Evolutionary conservation across 2,797 vertebrate species (phyloP).

Genomic region (Chaetodon trifasciatus): DNA sequence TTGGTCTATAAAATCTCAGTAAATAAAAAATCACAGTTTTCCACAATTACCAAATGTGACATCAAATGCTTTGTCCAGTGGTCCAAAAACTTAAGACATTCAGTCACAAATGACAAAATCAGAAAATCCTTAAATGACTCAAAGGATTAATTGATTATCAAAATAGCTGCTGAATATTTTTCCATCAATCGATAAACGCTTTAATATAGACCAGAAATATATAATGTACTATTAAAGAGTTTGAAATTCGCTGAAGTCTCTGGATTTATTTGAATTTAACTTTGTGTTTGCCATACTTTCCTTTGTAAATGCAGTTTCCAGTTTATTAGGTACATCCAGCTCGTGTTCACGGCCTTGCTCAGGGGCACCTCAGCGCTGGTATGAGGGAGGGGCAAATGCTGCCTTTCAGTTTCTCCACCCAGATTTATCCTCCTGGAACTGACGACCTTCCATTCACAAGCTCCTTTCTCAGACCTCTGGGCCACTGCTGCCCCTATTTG

Average conservation of each 20-base stretch:
- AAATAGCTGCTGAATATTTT: background rate
- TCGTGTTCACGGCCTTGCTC: too few relatives aligned
- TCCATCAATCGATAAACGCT: background rate
- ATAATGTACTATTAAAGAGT: slow-evolving; percentile 17
- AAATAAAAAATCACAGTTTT: too few relatives aligned
- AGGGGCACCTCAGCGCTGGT: too few relatives aligned
- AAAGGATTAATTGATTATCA: background rate
- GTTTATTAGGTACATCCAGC: background rate
- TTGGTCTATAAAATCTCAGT: too few relatives aligned
- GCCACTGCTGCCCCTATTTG: too few relatives aligned
- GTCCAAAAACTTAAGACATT: background rate
- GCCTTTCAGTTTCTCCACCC: too few relatives aligned
- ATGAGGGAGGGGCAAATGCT: too few relatives aligned
- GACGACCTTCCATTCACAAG: too few relatives aligned
- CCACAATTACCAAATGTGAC: background rate
- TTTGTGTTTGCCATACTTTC: background rate
- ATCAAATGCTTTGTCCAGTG: background rate
- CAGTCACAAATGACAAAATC: slow-evolving; percentile 1
- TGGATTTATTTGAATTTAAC: slow-evolving; percentile 18
- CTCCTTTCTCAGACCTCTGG: too few relatives aligned
- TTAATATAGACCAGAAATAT: background rate
- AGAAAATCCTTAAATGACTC: background rate
- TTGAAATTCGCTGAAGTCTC: background rate
- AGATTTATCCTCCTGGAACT: too few relatives aligned
- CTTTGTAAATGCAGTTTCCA: background rate